These are phyloP conservation scores for Oscheius sp. DNA, from an alignment of 2,888 invertebrate species.

Conservation along the genomic window DNA sequence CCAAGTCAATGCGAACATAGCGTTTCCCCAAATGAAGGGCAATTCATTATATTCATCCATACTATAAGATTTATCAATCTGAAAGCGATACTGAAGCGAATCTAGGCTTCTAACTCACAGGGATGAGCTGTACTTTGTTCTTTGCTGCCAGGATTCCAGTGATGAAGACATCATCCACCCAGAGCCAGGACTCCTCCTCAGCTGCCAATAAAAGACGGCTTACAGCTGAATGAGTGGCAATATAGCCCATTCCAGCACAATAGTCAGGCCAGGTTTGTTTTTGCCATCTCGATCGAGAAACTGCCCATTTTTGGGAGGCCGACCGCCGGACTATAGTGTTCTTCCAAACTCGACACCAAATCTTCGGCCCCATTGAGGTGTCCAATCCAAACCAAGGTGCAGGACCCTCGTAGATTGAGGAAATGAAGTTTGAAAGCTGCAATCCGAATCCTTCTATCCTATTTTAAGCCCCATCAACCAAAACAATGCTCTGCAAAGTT, in stretches of 20 bases:
- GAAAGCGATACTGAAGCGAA: neutral
- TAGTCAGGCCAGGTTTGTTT: slow-evolving; percentile 12
- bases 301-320: slow-evolving; percentile 6
- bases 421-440: slow-evolving; percentile 5
- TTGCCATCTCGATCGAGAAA: neutral
- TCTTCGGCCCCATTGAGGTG: slow-evolving; percentile 4
- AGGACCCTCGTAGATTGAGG: neutral
- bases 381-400: slow-evolving; percentile 8
- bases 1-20: slow-evolving; percentile 3
- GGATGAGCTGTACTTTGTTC: slow-evolving; percentile 5
- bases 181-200: slow-evolving; percentile 4
- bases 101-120: neutral
- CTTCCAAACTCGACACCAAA: slow-evolving; percentile 18
- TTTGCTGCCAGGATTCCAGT: slow-evolving; percentile 16
- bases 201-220: neutral
- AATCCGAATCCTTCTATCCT: neutral
- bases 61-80: neutral
- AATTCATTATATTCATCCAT: neutral
- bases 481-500: no score
- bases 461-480: no score
- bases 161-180: slow-evolving; percentile 29
- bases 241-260: slow-evolving; percentile 25
- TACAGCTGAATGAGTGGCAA: slow-evolving; percentile 1
- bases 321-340: slow-evolving; percentile 4
- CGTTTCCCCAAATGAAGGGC: neutral